Evolutionary conservation across 2,888 invertebrate genomes (phyloP), one percentile per base, ranked within the genome.

Genomic region (Cheilosia vulpina): DNA sequence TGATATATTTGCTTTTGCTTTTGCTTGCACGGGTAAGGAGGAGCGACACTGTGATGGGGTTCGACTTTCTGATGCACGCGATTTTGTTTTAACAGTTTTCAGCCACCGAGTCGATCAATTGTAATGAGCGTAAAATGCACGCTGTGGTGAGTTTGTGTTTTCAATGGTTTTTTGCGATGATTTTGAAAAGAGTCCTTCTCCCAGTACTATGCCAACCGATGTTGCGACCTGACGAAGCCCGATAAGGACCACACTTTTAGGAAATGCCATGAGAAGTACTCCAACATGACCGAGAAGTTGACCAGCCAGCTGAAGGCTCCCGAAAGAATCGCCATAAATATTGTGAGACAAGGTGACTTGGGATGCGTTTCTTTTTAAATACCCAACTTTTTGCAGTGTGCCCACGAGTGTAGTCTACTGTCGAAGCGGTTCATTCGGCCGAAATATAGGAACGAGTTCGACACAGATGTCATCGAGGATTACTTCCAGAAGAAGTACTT

Each of bases 241-340:
- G 4, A 60, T 24, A 17, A 53, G 0, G 68, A 77, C 5, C 4
- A 1, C 1, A 52, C 66, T 6, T 77, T 60, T 38, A 17, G 7
- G 2, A 27, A 24, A 13, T 77, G 76, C 13, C 76, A 77, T 15
- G 34, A 15, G n/a, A 45, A 53, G 5, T 68, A 43, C 21, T 7
- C 34, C 6, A 34, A 58, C 19, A 77, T 43, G 60, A 21, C 62
- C 6, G 2, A 41, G 0, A 41, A 43, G 9, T n/a, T 41, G 9
- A 1, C 43, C 15, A 19, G 19, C 0, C 3, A 62, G 17, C 34
- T 60, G 3, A 53, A 19, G 21, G 41, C 76, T 3, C 19, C 60
- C 3, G 76, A 77, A 9, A 19, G 76, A 11, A 77, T 77, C 24
- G 76, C 76, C 34, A 60, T 76, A 17, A 76, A 76, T 13, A 76